Conservation (phyloP, 1,140 invertebrate genomes). For the Paraescarpia echinospica region DNA sequence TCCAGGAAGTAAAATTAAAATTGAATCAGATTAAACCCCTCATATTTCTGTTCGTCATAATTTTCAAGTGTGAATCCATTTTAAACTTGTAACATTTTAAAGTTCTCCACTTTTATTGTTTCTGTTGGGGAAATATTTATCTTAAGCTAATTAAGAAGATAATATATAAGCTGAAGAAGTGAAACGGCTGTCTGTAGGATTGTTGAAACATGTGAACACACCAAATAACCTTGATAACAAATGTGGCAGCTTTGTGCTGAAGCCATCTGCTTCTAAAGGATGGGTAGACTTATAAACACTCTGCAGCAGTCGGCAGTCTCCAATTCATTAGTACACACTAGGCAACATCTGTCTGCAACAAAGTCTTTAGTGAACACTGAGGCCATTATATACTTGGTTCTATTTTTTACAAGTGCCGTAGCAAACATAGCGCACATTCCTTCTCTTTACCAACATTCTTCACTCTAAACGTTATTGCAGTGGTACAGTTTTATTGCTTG, state of each 20-base stretch:
- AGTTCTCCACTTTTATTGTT: no score
- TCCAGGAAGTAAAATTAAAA: no score
- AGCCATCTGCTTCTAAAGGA: background rate
- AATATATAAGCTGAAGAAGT: no score
- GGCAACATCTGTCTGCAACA: background rate
- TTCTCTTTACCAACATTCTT: background rate
- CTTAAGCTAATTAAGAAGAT: no score
- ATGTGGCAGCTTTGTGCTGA: background rate
- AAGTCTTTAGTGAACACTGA: background rate
- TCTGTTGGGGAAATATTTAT: no score
- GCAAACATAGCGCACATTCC: background rate
- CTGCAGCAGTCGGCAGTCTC: background rate
- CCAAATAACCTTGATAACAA: background rate
- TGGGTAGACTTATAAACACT: background rate
- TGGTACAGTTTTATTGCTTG: background rate
- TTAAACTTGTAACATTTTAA: no score
- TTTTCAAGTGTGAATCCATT: no score
- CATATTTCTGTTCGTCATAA: no score
- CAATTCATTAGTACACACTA: background rate
- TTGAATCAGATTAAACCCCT: no score
- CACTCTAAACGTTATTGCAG: background rate
- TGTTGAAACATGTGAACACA: background rate
- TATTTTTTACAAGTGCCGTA: background rate
- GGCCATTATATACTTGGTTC: background rate
- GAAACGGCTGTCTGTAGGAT: no score